phyloP scores from a whole-genome alignment of 2,113 vertebrate genomes.

The Rana temporaria region DNA sequence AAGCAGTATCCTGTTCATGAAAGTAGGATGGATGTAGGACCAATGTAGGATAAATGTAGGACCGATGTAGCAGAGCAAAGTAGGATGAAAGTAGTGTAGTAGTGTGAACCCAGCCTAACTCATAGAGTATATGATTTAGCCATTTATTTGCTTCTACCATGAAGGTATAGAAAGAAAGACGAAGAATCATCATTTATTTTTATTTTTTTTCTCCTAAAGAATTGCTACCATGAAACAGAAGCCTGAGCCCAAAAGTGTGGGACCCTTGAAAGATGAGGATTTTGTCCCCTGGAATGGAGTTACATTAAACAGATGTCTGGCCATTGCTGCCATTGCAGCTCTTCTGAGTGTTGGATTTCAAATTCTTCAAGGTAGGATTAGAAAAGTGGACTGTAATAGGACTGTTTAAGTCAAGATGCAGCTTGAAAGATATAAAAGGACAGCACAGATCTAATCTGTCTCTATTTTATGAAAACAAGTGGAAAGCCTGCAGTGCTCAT shows the following conservation, averaged over 20 bases:
- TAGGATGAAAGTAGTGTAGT: too few relatives aligned
- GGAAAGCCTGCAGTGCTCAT: too few relatives aligned
- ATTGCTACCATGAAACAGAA: slow-evolving; percentile 62
- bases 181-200: not conserved
- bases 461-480: too few relatives aligned
- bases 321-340: slow-evolving; percentile 79
- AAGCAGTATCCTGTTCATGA: too few relatives aligned
- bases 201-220: slow-evolving; percentile 35
- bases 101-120: too few relatives aligned
- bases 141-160: not conserved
- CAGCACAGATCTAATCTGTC: too few relatives aligned
- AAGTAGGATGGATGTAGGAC: too few relatives aligned
- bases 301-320: slow-evolving; percentile 87
- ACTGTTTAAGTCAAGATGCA: not conserved
- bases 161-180: too few relatives aligned
- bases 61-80: too few relatives aligned
- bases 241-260: slow-evolving; percentile 59
- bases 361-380: slow-evolving; percentile 82
- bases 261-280: slow-evolving; percentile 56
- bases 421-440: not conserved
- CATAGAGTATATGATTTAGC: too few relatives aligned
- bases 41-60: too few relatives aligned
- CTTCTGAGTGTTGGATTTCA: slow-evolving; percentile 83
- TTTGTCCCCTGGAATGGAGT: slow-evolving; percentile 83
- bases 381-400: too few relatives aligned